Percentiles rank a stretch among this genome's conserved stretches.
Conservation (phyloP, 2,113 vertebrate genomes). For the Corythaixoides concolor region DNA sequence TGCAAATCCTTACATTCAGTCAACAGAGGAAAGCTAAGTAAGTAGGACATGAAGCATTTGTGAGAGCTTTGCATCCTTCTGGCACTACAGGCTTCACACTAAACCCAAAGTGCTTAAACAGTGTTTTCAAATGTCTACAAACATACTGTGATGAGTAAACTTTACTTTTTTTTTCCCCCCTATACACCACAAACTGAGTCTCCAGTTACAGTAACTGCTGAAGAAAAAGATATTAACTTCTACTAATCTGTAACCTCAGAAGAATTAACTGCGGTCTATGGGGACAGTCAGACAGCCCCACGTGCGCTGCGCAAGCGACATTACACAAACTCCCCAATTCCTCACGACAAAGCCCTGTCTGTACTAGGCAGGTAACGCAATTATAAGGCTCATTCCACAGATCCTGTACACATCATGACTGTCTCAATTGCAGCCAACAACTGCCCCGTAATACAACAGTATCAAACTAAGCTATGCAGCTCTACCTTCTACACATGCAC, state of each 20-base stretch:
- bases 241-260: neutral
- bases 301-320: rapidly evolving
- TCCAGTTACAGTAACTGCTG: neutral
- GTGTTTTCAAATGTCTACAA: neutral
- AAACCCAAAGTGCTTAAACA: neutral
- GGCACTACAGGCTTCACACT: neutral
- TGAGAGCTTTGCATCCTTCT: neutral
- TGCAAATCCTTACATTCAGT: rapidly evolving
- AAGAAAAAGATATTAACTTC: rapidly evolving
- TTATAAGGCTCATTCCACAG: rapidly evolving
- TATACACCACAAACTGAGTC: rapidly evolving
- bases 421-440: neutral
- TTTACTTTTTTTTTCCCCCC: neutral
- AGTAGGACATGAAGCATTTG: neutral
- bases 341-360: neutral
- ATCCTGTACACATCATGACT: rapidly evolving
- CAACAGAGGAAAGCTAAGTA: neutral
- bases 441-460: rapidly evolving
- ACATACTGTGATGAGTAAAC: neutral
- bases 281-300: neutral
- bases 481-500: rapidly evolving
- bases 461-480: neutral
- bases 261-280: neutral
- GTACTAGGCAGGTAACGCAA: rapidly evolving
- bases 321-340: neutral